These are phyloP conservation scores for Pseudobourletiella spinata DNA, from an alignment of 1,140 invertebrate species.

Conservation along the genomic window DNA sequence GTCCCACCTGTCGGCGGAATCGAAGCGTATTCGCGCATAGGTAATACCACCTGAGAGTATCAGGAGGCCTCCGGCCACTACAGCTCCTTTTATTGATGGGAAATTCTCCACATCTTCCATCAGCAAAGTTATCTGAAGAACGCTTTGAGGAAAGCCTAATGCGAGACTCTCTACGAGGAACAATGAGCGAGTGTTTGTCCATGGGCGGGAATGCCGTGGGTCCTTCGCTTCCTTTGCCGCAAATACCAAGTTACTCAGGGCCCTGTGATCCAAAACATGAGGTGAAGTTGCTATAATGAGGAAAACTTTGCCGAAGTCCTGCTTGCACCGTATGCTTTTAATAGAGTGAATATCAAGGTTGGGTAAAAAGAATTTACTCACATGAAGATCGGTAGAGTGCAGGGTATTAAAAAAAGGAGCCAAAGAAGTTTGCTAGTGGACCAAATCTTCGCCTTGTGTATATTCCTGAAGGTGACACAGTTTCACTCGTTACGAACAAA, in stretches of 20 bases:
- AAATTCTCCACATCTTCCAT: conserved; percentile 24
- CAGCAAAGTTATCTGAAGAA: conserved; percentile 21
- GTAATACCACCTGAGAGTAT: conserved; percentile 15
- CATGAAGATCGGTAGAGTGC: conserved; percentile 16
- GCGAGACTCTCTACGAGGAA: conserved; percentile 27
- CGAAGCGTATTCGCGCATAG: conserved; percentile 27
- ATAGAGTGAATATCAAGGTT: neutral
- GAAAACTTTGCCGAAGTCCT: neutral
- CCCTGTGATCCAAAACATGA: conserved; percentile 7
- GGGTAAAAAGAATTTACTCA: conserved; percentile 3
- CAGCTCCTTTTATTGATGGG: conserved; percentile 15
- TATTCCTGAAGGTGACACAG: conserved; percentile 14
- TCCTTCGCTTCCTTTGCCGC: conserved; percentile 14
- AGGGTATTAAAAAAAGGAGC: conserved; percentile 22
- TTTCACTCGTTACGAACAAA: neutral
- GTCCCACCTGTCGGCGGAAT: conserved; percentile 10
- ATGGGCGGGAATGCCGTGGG: conserved; percentile 19
- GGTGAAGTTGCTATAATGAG: neutral
- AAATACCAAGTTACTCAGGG: conserved; percentile 22
- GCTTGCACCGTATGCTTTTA: neutral
- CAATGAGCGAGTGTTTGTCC: conserved; percentile 15
- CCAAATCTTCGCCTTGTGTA: conserved; percentile 21
- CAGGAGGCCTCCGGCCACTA: conserved; percentile 9
- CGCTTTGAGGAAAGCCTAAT: conserved; percentile 21
- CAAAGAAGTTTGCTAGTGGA: conserved; percentile 21